These are phyloP conservation scores for Stomatorhinus ivindoensis DNA, from an alignment of 2,113 vertebrate genomes.

Conservation along the genomic window DNA sequence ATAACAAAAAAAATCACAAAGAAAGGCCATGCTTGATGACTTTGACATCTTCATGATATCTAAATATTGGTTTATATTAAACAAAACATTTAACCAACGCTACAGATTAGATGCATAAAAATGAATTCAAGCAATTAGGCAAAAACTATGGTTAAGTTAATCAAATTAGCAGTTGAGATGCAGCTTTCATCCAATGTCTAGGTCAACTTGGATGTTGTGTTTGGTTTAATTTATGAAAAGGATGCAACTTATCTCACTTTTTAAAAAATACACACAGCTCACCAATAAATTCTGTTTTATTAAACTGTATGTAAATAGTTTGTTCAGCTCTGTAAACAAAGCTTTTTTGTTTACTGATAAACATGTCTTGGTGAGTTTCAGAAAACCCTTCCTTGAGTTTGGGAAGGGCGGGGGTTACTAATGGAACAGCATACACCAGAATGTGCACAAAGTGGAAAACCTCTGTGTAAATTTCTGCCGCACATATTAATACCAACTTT, in stretches of 20 bases:
- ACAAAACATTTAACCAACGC: not conserved
- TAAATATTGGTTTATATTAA: not conserved
- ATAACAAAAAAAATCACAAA: no score
- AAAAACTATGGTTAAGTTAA: not conserved
- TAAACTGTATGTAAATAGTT: constrained; percentile 50
- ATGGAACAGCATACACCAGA: constrained; percentile 9
- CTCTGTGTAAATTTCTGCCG: not conserved
- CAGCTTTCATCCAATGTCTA: not conserved
- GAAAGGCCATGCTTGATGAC: no score
- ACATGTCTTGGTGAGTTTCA: constrained; percentile 34
- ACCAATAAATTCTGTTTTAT: constrained; percentile 37
- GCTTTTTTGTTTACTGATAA: constrained; percentile 28
- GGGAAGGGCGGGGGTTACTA: not conserved
- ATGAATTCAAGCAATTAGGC: not conserved
- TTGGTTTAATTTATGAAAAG: not conserved
- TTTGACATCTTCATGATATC: no score
- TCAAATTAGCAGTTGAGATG: not conserved
- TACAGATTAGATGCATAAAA: not conserved
- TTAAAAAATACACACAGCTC: not conserved
- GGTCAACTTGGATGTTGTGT: not conserved
- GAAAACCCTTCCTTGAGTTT: constrained; percentile 30
- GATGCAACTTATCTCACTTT: not conserved
- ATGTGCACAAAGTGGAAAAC: not conserved
- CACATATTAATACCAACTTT: not conserved
- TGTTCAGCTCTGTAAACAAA: constrained; percentile 50